These are phyloP conservation scores for Darevskia nairensis DNA, from an alignment of 2,797 vertebrate genomes.

Conservation along the genomic window DNA sequence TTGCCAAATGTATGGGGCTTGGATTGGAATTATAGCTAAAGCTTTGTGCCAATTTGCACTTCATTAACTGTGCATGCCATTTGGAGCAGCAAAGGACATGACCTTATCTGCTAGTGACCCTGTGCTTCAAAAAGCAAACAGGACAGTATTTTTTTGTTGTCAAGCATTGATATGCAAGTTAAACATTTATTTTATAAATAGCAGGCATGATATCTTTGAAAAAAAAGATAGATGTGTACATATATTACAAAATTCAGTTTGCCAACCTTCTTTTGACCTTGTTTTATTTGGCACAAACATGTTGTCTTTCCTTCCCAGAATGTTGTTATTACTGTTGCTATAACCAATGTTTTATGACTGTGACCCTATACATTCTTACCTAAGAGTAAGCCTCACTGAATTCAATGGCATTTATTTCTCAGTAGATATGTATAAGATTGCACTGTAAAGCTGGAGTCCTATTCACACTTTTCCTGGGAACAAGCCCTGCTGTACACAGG, in stretches of 20 bases:
- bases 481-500: not conserved
- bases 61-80: constrained; percentile 2
- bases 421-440: not conserved
- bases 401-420: not conserved
- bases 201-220: constrained; percentile 24
- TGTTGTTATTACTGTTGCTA: not conserved
- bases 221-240: constrained; percentile 12
- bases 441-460: not conserved
- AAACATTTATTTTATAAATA: constrained; percentile 60
- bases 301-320: not conserved
- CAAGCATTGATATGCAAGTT: constrained; percentile 59
- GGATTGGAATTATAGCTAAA: not conserved
- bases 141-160: constrained; percentile 43
- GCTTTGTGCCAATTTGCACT: not conserved
- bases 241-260: constrained; percentile 34
- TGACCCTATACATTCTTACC: not conserved
- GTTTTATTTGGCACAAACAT: not conserved
- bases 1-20: not conserved
- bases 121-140: constrained; percentile 55
- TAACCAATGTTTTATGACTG: not conserved
- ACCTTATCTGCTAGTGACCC: constrained; percentile 53
- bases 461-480: not conserved
- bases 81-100: constrained; percentile 25
- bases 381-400: not conserved
- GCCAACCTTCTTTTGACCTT: constrained; percentile 20